Conservation (phyloP, 2,888 invertebrate species). For the Hymenopus coronatus region DNA sequence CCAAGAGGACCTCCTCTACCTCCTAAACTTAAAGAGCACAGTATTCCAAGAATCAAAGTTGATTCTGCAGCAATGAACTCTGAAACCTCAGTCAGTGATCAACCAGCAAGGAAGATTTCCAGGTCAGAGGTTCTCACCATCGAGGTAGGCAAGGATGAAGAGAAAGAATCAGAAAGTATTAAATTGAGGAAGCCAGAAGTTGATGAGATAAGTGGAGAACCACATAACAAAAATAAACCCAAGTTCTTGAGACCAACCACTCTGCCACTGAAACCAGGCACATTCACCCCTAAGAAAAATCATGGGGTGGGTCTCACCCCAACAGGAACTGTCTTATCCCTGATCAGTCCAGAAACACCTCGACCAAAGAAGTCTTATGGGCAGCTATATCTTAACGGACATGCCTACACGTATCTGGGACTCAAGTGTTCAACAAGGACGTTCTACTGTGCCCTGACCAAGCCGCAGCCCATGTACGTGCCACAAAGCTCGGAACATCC, state of each 20-base stretch:
- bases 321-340: conserved; percentile 59
- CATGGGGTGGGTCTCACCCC: conserved; percentile 80
- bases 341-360: conserved; percentile 90
- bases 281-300: conserved; percentile 76
- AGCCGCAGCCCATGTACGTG: conserved; percentile 93
- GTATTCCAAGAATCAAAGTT: conserved; percentile 27
- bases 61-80: conserved; percentile 1
- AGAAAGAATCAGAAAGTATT: not conserved
- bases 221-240: conserved; percentile 36
- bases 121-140: not conserved
- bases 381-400: conserved; percentile 84
- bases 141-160: not conserved
- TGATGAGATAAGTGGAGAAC: not conserved
- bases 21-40: not conserved
- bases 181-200: conserved; percentile 2
- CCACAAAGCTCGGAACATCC: conserved; percentile 69
- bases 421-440: conserved; percentile 86
- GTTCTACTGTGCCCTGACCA: conserved; percentile 89
- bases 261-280: conserved; percentile 78
- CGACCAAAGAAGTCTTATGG: conserved; percentile 85
- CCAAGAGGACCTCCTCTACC: not conserved
- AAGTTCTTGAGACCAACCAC: conserved; percentile 81
- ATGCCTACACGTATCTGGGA: conserved; percentile 87
- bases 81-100: not conserved
- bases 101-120: not conserved